These are phyloP conservation scores for Caenorhabditis tropicalis DNA, from an alignment of 1,140 invertebrate genomes.

Conservation along the genomic window DNA sequence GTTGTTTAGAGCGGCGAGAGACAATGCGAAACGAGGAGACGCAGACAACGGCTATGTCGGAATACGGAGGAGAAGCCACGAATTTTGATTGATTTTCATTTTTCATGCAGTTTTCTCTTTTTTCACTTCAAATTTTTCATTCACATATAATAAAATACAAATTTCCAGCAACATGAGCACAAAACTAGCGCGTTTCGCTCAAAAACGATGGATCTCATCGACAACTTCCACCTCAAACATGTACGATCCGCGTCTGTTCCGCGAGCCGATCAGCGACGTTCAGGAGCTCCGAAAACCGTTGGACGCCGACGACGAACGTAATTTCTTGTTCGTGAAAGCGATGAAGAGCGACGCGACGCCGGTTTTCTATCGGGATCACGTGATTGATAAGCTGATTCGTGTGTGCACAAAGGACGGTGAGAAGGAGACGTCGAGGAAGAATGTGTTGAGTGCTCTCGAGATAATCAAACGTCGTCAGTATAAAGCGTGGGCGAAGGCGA, in stretches of 20 bases:
- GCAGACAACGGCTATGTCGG: background rate
- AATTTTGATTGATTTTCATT: background rate
- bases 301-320: slow-evolving; percentile 60
- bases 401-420: slow-evolving; percentile 64
- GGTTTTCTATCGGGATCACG: slow-evolving; percentile 68
- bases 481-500: slow-evolving; percentile 60
- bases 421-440: slow-evolving; percentile 63
- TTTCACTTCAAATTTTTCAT: background rate
- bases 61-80: background rate
- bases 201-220: slow-evolving; percentile 38
- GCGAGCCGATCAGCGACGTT: slow-evolving; percentile 52
- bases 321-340: slow-evolving; percentile 63
- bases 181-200: slow-evolving; percentile 4
- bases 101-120: background rate
- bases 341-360: slow-evolving; percentile 66
- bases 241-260: slow-evolving; percentile 55
- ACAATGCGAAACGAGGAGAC: background rate
- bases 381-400: slow-evolving; percentile 68
- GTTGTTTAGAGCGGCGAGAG: background rate
- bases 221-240: background rate
- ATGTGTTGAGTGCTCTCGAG: slow-evolving; percentile 65
- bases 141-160: too few relatives aligned
- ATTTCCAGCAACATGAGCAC: background rate
- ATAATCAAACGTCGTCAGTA: slow-evolving; percentile 68
- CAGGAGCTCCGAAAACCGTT: slow-evolving; percentile 62